These are phyloP conservation scores for Heliconius congener DNA, from an alignment of 1,140 invertebrate species.

Conservation along the genomic window DNA sequence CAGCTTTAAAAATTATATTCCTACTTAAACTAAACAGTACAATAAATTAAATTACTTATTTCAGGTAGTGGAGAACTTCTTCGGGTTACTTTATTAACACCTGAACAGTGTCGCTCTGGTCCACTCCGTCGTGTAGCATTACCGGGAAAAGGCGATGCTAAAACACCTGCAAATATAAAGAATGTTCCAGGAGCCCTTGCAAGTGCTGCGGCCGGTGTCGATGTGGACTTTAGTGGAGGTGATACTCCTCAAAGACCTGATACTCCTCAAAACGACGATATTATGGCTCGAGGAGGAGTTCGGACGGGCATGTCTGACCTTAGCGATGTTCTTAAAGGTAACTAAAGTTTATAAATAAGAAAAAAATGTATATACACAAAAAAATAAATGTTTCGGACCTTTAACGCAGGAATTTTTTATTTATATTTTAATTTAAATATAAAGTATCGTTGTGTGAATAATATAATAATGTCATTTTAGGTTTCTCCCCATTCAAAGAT, in stretches of 20 bases:
- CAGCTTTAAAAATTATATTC: background rate
- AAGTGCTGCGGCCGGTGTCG: conserved; percentile 91
- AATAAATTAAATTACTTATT: conserved; percentile 29
- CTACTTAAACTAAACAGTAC: background rate
- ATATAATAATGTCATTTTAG: conserved; percentile 41
- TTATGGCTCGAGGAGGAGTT: conserved; percentile 84
- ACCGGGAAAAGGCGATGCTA: conserved; percentile 79
- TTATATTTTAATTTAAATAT: too few relatives aligned
- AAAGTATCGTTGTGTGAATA: too few relatives aligned
- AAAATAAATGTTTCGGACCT: too few relatives aligned
- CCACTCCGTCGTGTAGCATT: conserved; percentile 76
- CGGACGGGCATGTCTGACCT: conserved; percentile 84
- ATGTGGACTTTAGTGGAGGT: conserved; percentile 92
- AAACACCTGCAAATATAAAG: conserved; percentile 74
- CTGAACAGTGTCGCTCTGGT: conserved; percentile 85
- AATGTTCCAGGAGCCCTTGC: conserved; percentile 85
- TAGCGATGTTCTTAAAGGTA: conserved; percentile 90
- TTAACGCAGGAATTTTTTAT: too few relatives aligned
- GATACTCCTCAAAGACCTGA: conserved; percentile 89
- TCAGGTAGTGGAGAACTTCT: conserved; percentile 82
- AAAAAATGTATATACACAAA: background rate
- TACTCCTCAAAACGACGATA: conserved; percentile 92
- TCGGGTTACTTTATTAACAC: conserved; percentile 84
- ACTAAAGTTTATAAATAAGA: background rate
- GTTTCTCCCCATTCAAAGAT: conserved; percentile 84